Conservation (phyloP, 2,797 vertebrate species). For the Chaetophractus vellerosus region DNA sequence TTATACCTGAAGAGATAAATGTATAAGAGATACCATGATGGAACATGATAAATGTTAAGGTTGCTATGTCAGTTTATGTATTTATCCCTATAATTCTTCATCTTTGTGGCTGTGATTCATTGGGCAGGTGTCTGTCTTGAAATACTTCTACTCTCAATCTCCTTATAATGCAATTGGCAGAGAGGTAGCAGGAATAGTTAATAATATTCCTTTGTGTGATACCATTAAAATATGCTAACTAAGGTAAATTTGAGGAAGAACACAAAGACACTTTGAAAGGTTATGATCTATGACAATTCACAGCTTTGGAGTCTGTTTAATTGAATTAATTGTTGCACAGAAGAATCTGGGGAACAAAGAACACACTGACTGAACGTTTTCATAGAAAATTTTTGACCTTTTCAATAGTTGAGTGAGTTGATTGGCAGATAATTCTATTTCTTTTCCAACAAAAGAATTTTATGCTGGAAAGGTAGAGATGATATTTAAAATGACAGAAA, state of each 20-base stretch:
- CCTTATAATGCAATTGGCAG: conserved; percentile 66
- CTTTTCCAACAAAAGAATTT: conserved; percentile 74
- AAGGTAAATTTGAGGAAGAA: conserved; percentile 81
- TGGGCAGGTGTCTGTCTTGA: conserved; percentile 76
- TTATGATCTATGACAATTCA: conserved; percentile 86
- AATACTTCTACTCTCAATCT: conserved; percentile 71
- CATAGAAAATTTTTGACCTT: conserved; percentile 86
- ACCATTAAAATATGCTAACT: conserved; percentile 89
- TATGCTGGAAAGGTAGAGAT: conserved; percentile 57
- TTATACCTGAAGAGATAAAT: neutral
- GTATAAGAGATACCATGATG: neutral
- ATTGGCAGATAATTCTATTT: conserved; percentile 82
- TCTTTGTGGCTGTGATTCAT: conserved; percentile 71
- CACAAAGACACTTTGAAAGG: conserved; percentile 84
- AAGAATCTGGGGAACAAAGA: conserved; percentile 86
- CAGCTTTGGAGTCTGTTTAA: conserved; percentile 86
- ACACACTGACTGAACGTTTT: conserved; percentile 81
- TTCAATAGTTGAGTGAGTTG: conserved; percentile 84
- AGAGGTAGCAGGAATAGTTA: conserved; percentile 67
- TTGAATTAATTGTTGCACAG: conserved; percentile 87
- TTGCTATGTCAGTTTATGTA: conserved; percentile 34
- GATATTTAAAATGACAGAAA: conserved; percentile 67
- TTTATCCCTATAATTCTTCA: conserved; percentile 41
- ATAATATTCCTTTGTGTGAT: conserved; percentile 74
- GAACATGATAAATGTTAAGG: conserved; percentile 22